phyloP scores from a whole-genome alignment of 2,888 invertebrate genomes.

The Limenitis arthemis region DNA sequence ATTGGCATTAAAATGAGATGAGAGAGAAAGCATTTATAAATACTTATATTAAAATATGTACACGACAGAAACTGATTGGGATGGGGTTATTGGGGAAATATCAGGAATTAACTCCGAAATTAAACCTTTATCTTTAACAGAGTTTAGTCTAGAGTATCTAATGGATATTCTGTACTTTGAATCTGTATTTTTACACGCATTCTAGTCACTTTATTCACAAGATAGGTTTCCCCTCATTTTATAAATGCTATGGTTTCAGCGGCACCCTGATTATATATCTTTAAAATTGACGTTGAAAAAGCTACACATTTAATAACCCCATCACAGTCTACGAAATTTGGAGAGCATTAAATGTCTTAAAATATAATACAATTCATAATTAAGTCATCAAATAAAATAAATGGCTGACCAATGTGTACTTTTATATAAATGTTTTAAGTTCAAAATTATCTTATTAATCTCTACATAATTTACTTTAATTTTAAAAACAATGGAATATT shows the following conservation, averaged over 20 bases:
- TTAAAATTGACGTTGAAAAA: too few relatives aligned
- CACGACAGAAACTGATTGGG: neutral
- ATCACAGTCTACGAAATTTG: neutral
- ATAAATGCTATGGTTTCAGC: too few relatives aligned
- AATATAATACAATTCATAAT: slow-evolving; percentile 1
- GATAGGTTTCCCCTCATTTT: too few relatives aligned
- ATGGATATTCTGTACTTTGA: too few relatives aligned
- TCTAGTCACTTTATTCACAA: too few relatives aligned
- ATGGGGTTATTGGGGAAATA: neutral
- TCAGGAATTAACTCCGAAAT: too few relatives aligned
- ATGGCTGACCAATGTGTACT: neutral
- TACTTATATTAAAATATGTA: neutral
- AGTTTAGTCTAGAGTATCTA: too few relatives aligned
- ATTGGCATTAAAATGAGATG: too few relatives aligned
- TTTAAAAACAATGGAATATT: neutral
- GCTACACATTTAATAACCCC: neutral
- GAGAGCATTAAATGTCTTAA: neutral
- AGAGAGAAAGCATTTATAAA: too few relatives aligned
- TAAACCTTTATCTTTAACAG: too few relatives aligned
- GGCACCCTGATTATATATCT: too few relatives aligned
- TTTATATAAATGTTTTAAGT: neutral
- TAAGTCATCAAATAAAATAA: slow-evolving; percentile 1
- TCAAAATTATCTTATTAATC: neutral
- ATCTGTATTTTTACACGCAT: too few relatives aligned
- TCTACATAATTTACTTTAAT: neutral